Evolutionary conservation across 2,888 invertebrate species (phyloP).

Genomic region (Cataglyphis rosenhaueri): DNA sequence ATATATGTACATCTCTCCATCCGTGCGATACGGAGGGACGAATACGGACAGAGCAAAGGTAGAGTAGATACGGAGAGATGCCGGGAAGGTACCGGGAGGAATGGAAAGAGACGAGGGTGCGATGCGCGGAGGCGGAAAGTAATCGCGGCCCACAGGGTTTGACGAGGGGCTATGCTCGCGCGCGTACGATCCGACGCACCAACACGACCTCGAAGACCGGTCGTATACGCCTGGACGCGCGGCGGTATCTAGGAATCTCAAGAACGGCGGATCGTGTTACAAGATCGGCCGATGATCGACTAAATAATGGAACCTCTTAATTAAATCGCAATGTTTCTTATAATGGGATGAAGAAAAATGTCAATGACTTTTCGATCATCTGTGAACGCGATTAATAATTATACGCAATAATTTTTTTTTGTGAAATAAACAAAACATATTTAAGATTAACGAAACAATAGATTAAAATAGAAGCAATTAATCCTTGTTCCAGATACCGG

Average conservation of each 20-base stretch:
- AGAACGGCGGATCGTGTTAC: slow-evolving; percentile 50
- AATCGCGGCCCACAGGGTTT: slow-evolving; percentile 83
- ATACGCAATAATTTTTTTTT: not conserved
- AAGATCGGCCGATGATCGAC: slow-evolving; percentile 59
- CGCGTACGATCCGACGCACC: slow-evolving; percentile 50
- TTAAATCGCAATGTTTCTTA: slow-evolving; percentile 55
- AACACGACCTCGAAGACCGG: slow-evolving; percentile 55
- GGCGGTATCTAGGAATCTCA: slow-evolving; percentile 57
- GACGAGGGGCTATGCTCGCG: slow-evolving; percentile 67
- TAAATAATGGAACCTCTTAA: slow-evolving; percentile 47
- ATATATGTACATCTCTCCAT: slow-evolving; percentile 52
- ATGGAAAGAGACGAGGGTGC: slow-evolving; percentile 84
- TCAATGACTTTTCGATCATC: not conserved
- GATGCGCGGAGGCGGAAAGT: slow-evolving; percentile 88
- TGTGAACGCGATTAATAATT: not conserved
- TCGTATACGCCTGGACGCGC: slow-evolving; percentile 41
- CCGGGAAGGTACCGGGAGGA: slow-evolving; percentile 82
- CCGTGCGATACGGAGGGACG: slow-evolving; percentile 69
- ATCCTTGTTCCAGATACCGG: slow-evolving; percentile 82
- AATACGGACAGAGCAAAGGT: slow-evolving; percentile 65
- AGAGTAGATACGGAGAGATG: slow-evolving; percentile 66
- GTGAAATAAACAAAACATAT: not conserved
- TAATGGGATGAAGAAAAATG: not conserved
- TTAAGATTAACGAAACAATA: not conserved
- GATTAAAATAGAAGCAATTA: slow-evolving; percentile 27